Evolutionary conservation across 2,797 vertebrate genomes (phyloP), one percentile per base, ranked within the genome.

Genomic region (Coluber constrictor): DNA sequence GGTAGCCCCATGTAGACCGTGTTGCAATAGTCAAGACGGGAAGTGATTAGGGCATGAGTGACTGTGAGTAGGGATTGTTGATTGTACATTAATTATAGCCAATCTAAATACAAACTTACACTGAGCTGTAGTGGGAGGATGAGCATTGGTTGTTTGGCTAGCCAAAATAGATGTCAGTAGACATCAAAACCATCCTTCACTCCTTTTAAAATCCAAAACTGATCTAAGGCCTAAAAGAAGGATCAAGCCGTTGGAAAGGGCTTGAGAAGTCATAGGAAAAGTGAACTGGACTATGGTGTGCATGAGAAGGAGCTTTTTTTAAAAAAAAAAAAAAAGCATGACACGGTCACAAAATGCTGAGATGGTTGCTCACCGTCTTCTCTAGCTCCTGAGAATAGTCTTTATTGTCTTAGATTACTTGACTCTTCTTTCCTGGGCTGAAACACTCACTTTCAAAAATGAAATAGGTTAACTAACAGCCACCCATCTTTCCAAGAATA

Each of bases 61-160:
- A 56, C 13, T 13, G 13, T 56, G 13, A 56, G 13, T 56, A 56
- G 55, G 55, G 55, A 55, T 54, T 54, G 11, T 55, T 55, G 54
- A 15, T 56, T 56, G 55, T 56, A 56, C 13, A 87, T 74, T 91
- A 96, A 95, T 95, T 95, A 94, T 56, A 93, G 89, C 93, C 93
- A 94, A 93, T 93, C 94, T 96, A 96, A 96, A 96, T 95, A 96
- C 96, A 96, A 97, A 94, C 57, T 92, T 63, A 95, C 1, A 55
- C 92, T 94, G 94, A 95, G 92, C 66, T 2, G 59, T 94, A 88
- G 94, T 79, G 86, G 93, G 86, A 90, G 32, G 89, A 95, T 60
- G 90, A 96, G 93, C 90, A 93, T 87, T 0, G 94, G 88, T 32
- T 43, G 92, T 91, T 57, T 13, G 93, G 94, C 94, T 88, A 93